Evolutionary conservation across 2,797 vertebrate genomes (phyloP).

Genomic region (Leontocebus nigricollis): DNA sequence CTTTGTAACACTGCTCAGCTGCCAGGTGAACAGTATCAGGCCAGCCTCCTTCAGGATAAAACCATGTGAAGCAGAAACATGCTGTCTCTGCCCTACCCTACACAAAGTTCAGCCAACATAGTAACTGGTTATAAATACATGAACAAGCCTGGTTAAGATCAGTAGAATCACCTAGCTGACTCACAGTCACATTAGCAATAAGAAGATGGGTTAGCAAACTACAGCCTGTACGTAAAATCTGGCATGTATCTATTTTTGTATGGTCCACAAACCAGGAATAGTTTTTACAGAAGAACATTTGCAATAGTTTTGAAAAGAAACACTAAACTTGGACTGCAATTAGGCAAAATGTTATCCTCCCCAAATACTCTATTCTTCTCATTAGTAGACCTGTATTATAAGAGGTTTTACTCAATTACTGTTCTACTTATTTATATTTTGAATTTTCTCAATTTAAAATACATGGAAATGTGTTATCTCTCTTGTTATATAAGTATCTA

Average conservation of each 20-base stretch:
- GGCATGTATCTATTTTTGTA: background rate
- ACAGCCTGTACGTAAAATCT: background rate
- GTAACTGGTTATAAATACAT: background rate
- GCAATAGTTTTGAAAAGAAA: background rate
- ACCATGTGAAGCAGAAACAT: background rate
- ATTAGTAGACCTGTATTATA: background rate
- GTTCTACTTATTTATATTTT: background rate
- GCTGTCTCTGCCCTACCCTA: background rate
- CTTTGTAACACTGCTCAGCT: background rate
- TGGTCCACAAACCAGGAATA: background rate
- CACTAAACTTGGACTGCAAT: background rate
- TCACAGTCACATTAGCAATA: background rate
- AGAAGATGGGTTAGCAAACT: background rate
- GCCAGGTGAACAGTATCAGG: background rate
- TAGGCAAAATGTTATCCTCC: background rate
- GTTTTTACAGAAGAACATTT: background rate
- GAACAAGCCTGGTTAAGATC: background rate
- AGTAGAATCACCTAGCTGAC: background rate
- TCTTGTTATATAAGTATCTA: background rate
- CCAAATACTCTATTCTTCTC: background rate
- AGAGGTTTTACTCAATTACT: background rate
- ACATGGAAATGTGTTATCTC: background rate
- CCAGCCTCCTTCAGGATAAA: background rate
- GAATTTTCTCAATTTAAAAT: constrained; percentile 7
- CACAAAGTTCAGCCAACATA: background rate